These are phyloP conservation scores for Bimastos eiseni DNA, from an alignment of 2,888 invertebrate species.

Conservation along the genomic window DNA sequence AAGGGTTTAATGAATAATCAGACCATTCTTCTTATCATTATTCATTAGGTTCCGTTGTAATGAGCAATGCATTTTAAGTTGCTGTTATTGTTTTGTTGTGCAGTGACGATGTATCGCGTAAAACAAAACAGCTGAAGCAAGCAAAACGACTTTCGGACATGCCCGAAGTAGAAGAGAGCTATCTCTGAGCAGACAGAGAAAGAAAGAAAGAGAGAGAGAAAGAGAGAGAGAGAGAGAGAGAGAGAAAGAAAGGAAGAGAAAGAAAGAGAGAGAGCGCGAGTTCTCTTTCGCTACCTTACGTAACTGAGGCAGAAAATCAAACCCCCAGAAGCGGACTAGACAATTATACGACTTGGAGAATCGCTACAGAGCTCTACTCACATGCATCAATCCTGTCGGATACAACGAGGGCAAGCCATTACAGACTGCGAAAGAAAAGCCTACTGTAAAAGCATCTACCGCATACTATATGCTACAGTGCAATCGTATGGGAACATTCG, in stretches of 20 bases:
- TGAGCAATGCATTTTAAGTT: background rate
- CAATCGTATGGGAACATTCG: background rate
- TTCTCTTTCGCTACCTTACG: background rate
- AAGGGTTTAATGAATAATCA: too few relatives aligned
- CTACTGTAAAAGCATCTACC: constrained; percentile 8
- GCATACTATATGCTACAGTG: background rate
- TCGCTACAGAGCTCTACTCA: background rate
- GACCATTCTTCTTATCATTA: too few relatives aligned
- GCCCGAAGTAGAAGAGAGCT: constrained; percentile 4
- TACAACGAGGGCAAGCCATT: background rate
- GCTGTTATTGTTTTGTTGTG: background rate
- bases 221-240: too few relatives aligned
- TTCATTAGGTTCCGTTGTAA: too few relatives aligned
- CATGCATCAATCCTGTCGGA: background rate
- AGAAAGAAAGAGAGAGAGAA: too few relatives aligned
- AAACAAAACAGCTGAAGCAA: background rate
- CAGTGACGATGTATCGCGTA: constrained; percentile 1
- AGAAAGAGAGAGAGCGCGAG: too few relatives aligned
- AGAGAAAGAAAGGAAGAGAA: too few relatives aligned
- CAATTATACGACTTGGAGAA: background rate
- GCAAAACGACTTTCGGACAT: constrained; percentile 17
- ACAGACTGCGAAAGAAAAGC: background rate
- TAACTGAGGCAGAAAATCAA: background rate
- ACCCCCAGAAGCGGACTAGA: background rate
- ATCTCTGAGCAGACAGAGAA: background rate